phyloP scores from a whole-genome alignment of 2,888 invertebrate species.

The Phalangium opilio region DNA sequence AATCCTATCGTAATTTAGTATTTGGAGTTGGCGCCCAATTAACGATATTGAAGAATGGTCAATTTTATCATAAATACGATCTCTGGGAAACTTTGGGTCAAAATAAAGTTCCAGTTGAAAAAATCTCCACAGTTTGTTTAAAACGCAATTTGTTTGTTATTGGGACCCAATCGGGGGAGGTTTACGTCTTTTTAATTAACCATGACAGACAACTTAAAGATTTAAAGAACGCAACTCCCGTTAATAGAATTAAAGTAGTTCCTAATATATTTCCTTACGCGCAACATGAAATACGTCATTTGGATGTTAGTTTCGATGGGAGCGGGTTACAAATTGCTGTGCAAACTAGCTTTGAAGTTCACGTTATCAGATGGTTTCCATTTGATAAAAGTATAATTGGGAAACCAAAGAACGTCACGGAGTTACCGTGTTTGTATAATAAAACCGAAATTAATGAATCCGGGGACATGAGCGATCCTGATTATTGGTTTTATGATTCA shows the following conservation, averaged over 20 bases:
- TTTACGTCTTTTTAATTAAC: not conserved
- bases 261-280: not conserved
- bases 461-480: not conserved
- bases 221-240: not conserved
- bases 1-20: not conserved
- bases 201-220: not conserved
- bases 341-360: not conserved
- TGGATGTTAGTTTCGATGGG: slow-evolving; percentile 1
- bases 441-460: not conserved
- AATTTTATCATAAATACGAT: slow-evolving; percentile 1
- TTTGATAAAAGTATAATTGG: not conserved
- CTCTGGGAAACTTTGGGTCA: not conserved
- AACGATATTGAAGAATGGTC: not conserved
- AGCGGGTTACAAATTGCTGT: not conserved
- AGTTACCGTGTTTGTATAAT: not conserved
- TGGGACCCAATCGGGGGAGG: not conserved
- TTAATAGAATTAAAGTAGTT: not conserved
- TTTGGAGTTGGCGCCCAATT: not conserved
- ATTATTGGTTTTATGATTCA: slow-evolving; percentile 2
- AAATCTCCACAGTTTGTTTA: not conserved
- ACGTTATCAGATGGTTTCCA: not conserved
- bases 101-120: not conserved
- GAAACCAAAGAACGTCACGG: not conserved
- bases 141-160: not conserved
- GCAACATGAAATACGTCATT: not conserved